phyloP scores from a whole-genome alignment of 2,113 vertebrate genomes.

The Protomyctophum bolini region DNA sequence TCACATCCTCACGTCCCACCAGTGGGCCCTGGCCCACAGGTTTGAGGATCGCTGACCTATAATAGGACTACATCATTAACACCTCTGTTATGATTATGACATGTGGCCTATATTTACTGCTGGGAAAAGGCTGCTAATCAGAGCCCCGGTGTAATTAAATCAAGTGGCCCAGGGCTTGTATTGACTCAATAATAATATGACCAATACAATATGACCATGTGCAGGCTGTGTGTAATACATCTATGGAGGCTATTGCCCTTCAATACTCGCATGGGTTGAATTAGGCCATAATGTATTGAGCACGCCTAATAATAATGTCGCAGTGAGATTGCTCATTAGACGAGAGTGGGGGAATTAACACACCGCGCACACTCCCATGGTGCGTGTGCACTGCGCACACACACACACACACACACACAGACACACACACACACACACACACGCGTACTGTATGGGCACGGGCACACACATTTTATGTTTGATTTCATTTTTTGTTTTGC shows the following conservation, averaged over 20 bases:
- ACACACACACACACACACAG: neutral
- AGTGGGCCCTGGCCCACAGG: no score
- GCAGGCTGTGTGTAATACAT: constrained; percentile 61
- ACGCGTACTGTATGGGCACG: no score
- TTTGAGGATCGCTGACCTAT: no score
- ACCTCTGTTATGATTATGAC: constrained; percentile 92
- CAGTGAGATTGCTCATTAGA: constrained; percentile 2
- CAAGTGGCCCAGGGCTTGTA: constrained; percentile 84
- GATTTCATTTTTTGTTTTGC: no score
- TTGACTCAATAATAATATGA: constrained; percentile 86
- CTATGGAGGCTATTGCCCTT: constrained; percentile 56
- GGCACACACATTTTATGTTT: no score
- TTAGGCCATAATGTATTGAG: constrained; percentile 47
- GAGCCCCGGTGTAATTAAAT: constrained; percentile 82
- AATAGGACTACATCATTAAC: constrained; percentile 80
- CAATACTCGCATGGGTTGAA: constrained; percentile 62
- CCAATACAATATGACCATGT: constrained; percentile 83
- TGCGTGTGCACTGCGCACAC: neutral
- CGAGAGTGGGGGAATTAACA: neutral
- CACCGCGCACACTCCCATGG: neutral
- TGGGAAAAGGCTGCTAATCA: constrained; percentile 85
- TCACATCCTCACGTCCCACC: no score
- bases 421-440: neutral
- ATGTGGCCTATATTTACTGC: constrained; percentile 83
- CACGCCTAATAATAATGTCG: constrained; percentile 36